A percentile compares a stretch with the other conserved stretches of the same genome.
Evolutionary conservation across 2,888 invertebrate genomes (phyloP).

Genomic region (Chalcis sispes): DNA sequence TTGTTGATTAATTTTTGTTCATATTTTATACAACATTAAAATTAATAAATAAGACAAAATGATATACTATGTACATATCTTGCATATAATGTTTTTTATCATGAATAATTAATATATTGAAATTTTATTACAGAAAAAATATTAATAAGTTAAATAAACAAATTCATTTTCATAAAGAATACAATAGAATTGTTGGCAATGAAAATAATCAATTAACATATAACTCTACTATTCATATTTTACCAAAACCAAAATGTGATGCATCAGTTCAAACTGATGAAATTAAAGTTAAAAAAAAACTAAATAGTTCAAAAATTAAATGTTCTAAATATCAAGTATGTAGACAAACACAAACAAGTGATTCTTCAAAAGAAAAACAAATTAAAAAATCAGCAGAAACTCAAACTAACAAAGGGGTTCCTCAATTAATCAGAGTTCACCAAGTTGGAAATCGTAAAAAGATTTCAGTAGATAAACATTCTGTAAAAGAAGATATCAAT

Average conservation of each 20-base stretch:
- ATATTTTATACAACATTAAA: neutral
- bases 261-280: constrained; percentile 71
- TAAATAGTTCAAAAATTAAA: constrained; percentile 59
- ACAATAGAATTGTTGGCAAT: constrained; percentile 9
- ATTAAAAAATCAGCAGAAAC: constrained; percentile 69
- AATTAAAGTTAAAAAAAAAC: constrained; percentile 61
- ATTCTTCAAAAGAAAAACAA: constrained; percentile 63
- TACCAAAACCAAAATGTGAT: constrained; percentile 64
- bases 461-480: constrained; percentile 55
- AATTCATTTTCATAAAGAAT: neutral
- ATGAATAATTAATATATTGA: neutral
- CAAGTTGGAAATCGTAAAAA: constrained; percentile 53
- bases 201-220: neutral
- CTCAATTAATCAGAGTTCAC: constrained; percentile 51
- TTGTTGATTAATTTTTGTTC: neutral
- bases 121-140: constrained; percentile 32
- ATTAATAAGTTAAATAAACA: constrained; percentile 13
- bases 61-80: neutral
- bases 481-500: constrained; percentile 62
- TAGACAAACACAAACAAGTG: constrained; percentile 71
- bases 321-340: constrained; percentile 63
- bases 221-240: constrained; percentile 7
- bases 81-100: neutral
- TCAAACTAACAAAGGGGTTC: constrained; percentile 65
- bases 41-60: neutral